Conservation (phyloP, 2,888 invertebrate species). For the Ashinkailepas kermadecensis region DNA sequence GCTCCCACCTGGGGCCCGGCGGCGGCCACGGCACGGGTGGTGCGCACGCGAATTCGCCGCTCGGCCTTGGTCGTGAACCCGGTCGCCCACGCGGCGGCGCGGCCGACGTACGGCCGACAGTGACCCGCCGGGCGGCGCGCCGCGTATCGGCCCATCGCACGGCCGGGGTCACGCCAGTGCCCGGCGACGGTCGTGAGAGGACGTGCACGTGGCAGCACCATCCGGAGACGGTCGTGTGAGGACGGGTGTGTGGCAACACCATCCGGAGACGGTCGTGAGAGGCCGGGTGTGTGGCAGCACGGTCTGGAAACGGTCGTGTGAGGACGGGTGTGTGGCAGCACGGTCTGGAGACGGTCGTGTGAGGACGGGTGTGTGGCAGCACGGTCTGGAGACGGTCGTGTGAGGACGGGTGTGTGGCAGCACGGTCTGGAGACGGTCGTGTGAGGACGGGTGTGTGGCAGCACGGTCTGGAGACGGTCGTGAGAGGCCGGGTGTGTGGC, state of each 20-base stretch:
- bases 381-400: not conserved
- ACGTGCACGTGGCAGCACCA: no score
- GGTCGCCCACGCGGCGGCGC: not conserved
- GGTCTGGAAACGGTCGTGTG: not conserved
- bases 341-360: no score
- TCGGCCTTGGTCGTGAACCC: conserved; percentile 11
- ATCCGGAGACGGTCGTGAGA: no score
- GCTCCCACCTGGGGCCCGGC: not conserved
- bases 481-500: not conserved
- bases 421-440: not conserved
- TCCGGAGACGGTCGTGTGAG: no score
- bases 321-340: not conserved
- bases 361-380: no score
- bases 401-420: not conserved
- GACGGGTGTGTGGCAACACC: no score
- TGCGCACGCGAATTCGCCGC: not conserved
- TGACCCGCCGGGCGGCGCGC: not conserved
- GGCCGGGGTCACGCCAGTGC: no score
- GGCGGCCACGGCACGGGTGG: not conserved
- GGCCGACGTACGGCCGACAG: not conserved
- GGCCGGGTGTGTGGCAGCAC: not conserved
- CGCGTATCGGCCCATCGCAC: no score
- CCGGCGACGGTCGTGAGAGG: no score
- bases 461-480: not conserved
- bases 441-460: not conserved